phyloP scores from a whole-genome alignment of 2,113 vertebrate species.

The Boleophthalmus pectinirostris region DNA sequence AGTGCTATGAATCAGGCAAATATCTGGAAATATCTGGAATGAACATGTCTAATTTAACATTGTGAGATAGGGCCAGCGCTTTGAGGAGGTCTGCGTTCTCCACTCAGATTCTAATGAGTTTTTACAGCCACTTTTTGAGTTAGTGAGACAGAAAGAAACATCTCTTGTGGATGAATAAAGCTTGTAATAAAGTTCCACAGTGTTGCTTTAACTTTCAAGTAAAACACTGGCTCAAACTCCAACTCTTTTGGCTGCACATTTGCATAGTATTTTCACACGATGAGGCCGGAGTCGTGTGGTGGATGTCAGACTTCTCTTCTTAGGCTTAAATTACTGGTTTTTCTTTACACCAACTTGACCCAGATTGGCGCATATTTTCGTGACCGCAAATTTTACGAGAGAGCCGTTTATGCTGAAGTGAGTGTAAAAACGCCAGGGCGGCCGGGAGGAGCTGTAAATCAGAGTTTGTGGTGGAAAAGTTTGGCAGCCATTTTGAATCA shows the following conservation, averaged over 20 bases:
- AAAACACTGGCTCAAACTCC: conserved; percentile 8
- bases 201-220: conserved; percentile 29
- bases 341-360: conserved; percentile 49
- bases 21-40: too few relatives aligned
- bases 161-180: not conserved
- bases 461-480: conserved; percentile 36
- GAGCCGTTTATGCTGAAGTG: conserved; percentile 62
- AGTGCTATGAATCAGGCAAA: too few relatives aligned
- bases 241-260: conserved; percentile 38
- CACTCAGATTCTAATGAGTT: too few relatives aligned
- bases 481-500: conserved; percentile 59
- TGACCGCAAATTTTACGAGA: conserved; percentile 62
- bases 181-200: not conserved
- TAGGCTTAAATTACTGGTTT: conserved; percentile 30
- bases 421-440: conserved; percentile 66
- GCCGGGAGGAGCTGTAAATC: conserved; percentile 70
- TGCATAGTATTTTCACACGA: conserved; percentile 66
- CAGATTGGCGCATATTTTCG: conserved; percentile 39
- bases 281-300: conserved; percentile 28
- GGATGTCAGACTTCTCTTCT: conserved; percentile 9
- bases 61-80: too few relatives aligned
- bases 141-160: not conserved
- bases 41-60: too few relatives aligned
- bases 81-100: too few relatives aligned
- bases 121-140: too few relatives aligned